Percentiles rank a stretch among this genome's conserved stretches.
Conservation (phyloP, 2,113 vertebrate species). For the Grallaria varia region DNA sequence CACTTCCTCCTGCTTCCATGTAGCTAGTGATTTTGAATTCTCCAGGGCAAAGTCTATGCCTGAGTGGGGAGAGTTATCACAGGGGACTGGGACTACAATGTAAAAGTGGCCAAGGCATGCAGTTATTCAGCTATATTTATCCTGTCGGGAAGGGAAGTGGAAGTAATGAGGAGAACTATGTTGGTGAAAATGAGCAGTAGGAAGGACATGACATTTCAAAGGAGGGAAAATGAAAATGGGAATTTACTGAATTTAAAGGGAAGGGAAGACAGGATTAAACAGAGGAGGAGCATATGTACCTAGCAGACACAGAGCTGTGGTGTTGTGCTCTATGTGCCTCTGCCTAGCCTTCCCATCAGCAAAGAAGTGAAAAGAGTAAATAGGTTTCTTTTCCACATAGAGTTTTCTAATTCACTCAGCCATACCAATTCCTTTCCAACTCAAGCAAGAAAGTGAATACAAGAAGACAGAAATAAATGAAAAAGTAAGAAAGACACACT, state of each 20-base stretch:
- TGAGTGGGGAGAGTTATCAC: background rate
- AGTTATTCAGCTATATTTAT: background rate
- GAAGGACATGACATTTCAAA: constrained; percentile 14
- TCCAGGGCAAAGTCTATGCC: background rate
- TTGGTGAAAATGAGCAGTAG: background rate
- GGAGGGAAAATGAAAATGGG: constrained; percentile 2
- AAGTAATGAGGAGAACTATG: background rate
- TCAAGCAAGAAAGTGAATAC: background rate
- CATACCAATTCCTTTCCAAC: background rate
- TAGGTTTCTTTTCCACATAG: background rate
- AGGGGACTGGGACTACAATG: background rate
- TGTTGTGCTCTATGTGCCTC: background rate
- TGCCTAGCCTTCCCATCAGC: background rate
- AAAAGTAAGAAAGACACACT: background rate
- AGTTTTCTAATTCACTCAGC: background rate
- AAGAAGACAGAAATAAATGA: background rate
- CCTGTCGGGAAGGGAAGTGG: background rate
- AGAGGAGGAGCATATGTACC: background rate
- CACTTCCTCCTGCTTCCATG: background rate
- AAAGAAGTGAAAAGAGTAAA: background rate
- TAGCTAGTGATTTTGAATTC: background rate
- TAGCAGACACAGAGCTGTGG: background rate
- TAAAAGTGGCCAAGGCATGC: background rate
- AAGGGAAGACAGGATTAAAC: background rate
- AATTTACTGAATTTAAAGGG: background rate